phyloP scores from a whole-genome alignment of 1,140 invertebrate genomes.

The Magallana ariakensis region DNA sequence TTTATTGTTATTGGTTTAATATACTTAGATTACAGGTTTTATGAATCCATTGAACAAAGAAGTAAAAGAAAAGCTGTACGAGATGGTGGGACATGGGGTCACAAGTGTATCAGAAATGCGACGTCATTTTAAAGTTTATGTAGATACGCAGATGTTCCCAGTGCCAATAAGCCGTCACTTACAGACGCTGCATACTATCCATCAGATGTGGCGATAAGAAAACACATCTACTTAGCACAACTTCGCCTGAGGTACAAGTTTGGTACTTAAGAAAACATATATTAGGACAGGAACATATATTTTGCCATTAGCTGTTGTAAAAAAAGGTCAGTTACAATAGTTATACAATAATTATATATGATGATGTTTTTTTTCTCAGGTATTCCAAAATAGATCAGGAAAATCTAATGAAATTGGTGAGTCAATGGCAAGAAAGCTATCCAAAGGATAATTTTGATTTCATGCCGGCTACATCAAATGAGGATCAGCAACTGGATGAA shows the following conservation, averaged over 20 bases:
- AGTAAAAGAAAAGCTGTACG: conserved; percentile 29
- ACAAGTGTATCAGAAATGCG: conserved; percentile 45
- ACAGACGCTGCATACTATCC: conserved; percentile 45
- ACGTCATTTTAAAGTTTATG: conserved; percentile 45
- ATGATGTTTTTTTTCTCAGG: neutral
- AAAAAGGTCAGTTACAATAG: neutral
- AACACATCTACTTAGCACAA: conserved; percentile 48
- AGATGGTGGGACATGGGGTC: conserved; percentile 50
- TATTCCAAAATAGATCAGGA: conserved; percentile 52
- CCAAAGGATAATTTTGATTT: conserved; percentile 53
- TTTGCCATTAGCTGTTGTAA: neutral
- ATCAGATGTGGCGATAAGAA: conserved; percentile 44
- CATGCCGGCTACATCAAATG: conserved; percentile 13
- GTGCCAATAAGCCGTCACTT: neutral
- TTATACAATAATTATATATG: neutral
- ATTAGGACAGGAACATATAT: neutral
- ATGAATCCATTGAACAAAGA: conserved; percentile 50
- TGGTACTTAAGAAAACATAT: neutral
- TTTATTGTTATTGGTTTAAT: neutral
- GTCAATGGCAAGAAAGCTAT: conserved; percentile 39
- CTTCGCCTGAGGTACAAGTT: conserved; percentile 19
- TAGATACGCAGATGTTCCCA: conserved; percentile 25
- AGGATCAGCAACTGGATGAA: conserved; percentile 6
- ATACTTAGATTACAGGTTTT: conserved; percentile 46
- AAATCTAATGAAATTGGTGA: conserved; percentile 42